Percentiles rank a stretch among this genome's conserved stretches.
Evolutionary conservation across 2,797 vertebrate genomes (phyloP).

Genomic region (Pangasius djambal): DNA sequence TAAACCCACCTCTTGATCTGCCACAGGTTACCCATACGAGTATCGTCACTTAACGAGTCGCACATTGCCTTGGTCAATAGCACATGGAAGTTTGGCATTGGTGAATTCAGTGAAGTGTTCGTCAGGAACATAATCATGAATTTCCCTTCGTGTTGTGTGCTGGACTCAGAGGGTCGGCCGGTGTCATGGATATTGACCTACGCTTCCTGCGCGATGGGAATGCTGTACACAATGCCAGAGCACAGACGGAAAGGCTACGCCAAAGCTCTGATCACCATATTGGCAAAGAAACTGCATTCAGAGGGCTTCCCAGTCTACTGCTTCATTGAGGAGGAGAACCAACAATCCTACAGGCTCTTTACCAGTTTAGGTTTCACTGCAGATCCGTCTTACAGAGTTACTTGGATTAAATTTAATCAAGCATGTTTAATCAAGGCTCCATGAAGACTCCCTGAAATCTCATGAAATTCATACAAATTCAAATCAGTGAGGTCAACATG

Average conservation of each 20-base stretch:
- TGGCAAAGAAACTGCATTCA: conserved; percentile 48
- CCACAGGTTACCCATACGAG: conserved; percentile 21
- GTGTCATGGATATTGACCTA: conserved; percentile 60
- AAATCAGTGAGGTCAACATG: no score
- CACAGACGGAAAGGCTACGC: conserved; percentile 59
- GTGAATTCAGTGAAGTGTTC: conserved; percentile 27
- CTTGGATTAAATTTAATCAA: conserved; percentile 60
- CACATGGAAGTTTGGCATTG: conserved; percentile 56
- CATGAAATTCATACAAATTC: not conserved
- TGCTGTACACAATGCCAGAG: conserved; percentile 59
- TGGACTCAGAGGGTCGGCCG: conserved; percentile 49
- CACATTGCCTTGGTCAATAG: conserved; percentile 54
- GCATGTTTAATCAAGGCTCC: no score
- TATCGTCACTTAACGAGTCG: conserved; percentile 53
- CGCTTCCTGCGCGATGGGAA: conserved; percentile 47
- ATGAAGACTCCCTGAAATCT: not conserved
- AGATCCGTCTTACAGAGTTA: conserved; percentile 38
- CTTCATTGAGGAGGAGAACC: conserved; percentile 53
- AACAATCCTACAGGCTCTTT: conserved; percentile 52
- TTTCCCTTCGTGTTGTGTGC: conserved; percentile 54
- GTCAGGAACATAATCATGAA: conserved; percentile 50
- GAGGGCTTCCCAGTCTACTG: conserved; percentile 58
- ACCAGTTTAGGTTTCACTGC: conserved; percentile 54
- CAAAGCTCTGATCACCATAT: conserved; percentile 48
- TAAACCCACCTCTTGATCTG: not conserved